Base-by-base conservation (phyloP, 2,888 invertebrate species). In the Alloscopus bannaensis region DNA sequence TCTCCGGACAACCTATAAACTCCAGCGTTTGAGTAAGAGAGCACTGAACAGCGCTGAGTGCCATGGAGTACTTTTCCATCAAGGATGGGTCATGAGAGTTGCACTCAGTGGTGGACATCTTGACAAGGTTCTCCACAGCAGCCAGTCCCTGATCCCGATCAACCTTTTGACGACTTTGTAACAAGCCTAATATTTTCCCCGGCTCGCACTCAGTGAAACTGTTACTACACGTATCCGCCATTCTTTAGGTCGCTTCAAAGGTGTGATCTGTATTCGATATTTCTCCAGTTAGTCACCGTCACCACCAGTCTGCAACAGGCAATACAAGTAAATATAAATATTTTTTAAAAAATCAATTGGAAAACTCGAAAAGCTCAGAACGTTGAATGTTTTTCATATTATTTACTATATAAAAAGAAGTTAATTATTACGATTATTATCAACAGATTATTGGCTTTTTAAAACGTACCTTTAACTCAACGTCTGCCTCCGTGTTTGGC, bases 141-240 rank as follows among this genome's bases (percentile, higher is more conserved):
- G 31, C 52, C 13, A 81, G 45, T 13, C 77, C 81, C 57, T 50
- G 52, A 60, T 81, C 81, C 16, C 77, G 55, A 22, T 81, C 77
- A 3, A 65, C 36, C 26, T 60, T 81, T 55, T 71, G 68, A 26
- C 69, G 68, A 62, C 77, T 72, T 50, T 71, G 65, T 11, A 81
- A 11, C n/a, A 77, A 28, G n/a, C 68, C 47, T 16, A 81, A 8
- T 31, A 81, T 76, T 36, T 52, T 71, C 1, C 71, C 71, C 0
- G 81, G 66, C 18, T 57, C 65, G n/a, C 47, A 26, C 18, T 52
- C 57, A 18, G n/a, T 24, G 24, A 3, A 26, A 36, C 45, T 24
- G 24, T 29, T 28, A 50, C 36, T 36, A 8, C 13, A n/a, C 18
- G 47, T 31, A 18, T 65, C 28, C 20, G 71, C 55, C 65, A 65